Percentiles rank a stretch among this genome's conserved stretches.
Conservation (phyloP, 2,797 vertebrate genomes). For the Sebastes trivittatus region DNA sequence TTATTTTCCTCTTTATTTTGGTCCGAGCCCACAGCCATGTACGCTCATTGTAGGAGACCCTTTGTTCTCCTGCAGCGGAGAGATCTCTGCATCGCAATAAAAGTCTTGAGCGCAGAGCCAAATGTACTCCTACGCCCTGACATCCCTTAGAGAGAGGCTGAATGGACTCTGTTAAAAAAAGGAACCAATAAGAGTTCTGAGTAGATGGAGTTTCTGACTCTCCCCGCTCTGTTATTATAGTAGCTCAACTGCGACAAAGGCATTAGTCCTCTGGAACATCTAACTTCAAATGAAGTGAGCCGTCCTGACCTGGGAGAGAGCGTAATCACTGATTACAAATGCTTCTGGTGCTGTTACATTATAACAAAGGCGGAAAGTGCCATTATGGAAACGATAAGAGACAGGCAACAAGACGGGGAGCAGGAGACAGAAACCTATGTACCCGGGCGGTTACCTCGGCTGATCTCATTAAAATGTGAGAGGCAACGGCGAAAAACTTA, state of each 20-base stretch:
- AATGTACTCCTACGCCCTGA: conserved; percentile 68
- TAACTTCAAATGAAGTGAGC: conserved; percentile 67
- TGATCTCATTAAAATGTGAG: conserved; percentile 66
- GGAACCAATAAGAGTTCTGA: conserved; percentile 67
- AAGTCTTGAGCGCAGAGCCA: conserved; percentile 68
- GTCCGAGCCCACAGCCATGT: conserved; percentile 34
- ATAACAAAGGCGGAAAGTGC: conserved; percentile 43
- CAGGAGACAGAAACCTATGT: conserved; percentile 29
- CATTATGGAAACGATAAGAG: conserved; percentile 50
- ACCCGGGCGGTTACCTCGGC: conserved; percentile 31
- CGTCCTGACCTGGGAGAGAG: conserved; percentile 55
- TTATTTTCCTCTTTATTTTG: conserved; percentile 41
- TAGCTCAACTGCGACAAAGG: conserved; percentile 65
- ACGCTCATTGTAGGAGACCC: conserved; percentile 49
- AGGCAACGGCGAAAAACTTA: conserved; percentile 36
- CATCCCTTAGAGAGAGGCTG: conserved; percentile 72
- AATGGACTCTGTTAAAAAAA: conserved; percentile 76
- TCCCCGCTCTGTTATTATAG: conserved; percentile 67
- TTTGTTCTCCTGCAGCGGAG: conserved; percentile 66
- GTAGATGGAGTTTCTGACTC: conserved; percentile 66
- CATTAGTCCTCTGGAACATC: conserved; percentile 70
- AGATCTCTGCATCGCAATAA: conserved; percentile 74
- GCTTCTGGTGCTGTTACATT: conserved; percentile 42
- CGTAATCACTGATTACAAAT: conserved; percentile 71
- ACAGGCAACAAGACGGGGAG: conserved; percentile 37